Conservation (phyloP, 1,140 invertebrate genomes). For the Hetaerina americana region DNA sequence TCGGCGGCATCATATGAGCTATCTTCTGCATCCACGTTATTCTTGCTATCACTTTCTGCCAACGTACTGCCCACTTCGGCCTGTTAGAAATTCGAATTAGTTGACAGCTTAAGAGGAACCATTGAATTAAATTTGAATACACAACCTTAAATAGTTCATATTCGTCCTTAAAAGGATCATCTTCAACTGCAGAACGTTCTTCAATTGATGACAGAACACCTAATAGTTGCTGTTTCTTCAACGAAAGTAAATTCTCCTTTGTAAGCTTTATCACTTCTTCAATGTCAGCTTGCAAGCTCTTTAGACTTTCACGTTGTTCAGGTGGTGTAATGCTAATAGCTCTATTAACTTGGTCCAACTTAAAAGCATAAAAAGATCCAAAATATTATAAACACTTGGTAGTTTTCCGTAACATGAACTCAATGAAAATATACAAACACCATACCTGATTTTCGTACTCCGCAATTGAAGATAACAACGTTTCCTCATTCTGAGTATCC, state of each 20-base stretch:
- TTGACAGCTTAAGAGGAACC: conserved; percentile 16
- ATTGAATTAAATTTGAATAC: conserved; percentile 6
- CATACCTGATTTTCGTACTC: conserved; percentile 39
- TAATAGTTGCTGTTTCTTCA: conserved; percentile 17
- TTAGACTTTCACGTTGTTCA: conserved; percentile 39
- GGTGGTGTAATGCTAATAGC: conserved; percentile 35
- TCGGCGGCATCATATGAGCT: conserved; percentile 8
- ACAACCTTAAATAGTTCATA: conserved; percentile 53
- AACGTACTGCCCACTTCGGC: conserved; percentile 22
- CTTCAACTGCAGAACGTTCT: conserved; percentile 16
- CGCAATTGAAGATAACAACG: conserved; percentile 28
- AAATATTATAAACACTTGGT: conserved; percentile 16
- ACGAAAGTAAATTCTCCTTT: conserved; percentile 35
- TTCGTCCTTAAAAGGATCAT: conserved; percentile 42
- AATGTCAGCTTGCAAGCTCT: conserved; percentile 44
- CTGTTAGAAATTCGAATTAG: conserved; percentile 29
- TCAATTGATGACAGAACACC: conserved; percentile 11
- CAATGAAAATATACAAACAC: conserved; percentile 2
- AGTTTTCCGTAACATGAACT: conserved; percentile 5
- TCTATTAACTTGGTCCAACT: conserved; percentile 46
- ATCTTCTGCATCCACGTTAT: conserved; percentile 14
- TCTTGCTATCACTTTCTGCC: background rate
- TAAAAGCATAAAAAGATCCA: conserved; percentile 16
- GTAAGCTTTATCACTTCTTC: conserved; percentile 50
- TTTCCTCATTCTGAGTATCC: conserved; percentile 8